Conservation (phyloP, 2,797 vertebrate genomes). For the Gadopsis marmoratus region DNA sequence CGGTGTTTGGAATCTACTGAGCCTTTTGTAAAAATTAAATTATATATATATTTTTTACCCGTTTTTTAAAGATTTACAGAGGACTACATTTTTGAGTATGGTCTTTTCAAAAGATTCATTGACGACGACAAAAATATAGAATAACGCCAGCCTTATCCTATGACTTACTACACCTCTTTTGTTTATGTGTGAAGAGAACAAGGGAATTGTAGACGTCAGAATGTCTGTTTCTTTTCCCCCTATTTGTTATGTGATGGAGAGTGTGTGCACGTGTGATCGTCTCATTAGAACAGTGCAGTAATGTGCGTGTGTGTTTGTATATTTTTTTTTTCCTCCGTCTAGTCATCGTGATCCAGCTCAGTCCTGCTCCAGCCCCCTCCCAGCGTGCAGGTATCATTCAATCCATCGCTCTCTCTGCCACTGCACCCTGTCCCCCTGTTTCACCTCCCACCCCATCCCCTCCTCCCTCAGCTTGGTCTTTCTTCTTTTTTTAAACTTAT, state of each 20-base stretch:
- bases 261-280: constrained; percentile 39
- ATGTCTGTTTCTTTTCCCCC: background rate
- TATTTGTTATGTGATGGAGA: constrained; percentile 26
- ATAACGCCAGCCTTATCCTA: background rate
- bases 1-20: background rate
- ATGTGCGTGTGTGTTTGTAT: constrained; percentile 87
- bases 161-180: background rate
- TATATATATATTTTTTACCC: background rate
- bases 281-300: constrained; percentile 75
- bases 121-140: constrained; percentile 6
- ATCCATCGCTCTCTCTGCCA: constrained; percentile 84
- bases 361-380: constrained; percentile 98
- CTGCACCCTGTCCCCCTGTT: constrained; percentile 61
- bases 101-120: constrained; percentile 32
- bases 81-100: constrained; percentile 6
- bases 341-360: constrained; percentile 99
- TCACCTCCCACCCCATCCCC: constrained; percentile 19
- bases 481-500: background rate
- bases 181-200: constrained; percentile 13
- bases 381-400: constrained; percentile 97
- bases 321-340: constrained; percentile 89
- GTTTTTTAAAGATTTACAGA: background rate
- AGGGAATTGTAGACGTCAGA: background rate
- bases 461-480: constrained; percentile 6
- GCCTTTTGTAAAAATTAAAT: background rate